phyloP scores from a whole-genome alignment of 92 coral and sea anemone species.

The Bergia sp. region DNA sequence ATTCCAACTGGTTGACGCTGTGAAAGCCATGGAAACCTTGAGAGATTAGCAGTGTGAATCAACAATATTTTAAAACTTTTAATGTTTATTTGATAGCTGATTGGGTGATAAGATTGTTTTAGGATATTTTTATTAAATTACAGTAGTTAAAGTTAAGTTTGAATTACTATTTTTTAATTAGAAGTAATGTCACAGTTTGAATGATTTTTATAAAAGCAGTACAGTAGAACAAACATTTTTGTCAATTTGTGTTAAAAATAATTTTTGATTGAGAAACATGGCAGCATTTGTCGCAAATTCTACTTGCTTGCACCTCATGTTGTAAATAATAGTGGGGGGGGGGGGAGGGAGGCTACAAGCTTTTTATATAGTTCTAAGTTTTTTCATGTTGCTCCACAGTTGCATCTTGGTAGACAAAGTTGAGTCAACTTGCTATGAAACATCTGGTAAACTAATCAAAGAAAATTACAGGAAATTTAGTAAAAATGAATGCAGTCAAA shows the following conservation, averaged over 20 bases:
- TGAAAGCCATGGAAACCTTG: background rate
- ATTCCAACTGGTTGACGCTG: background rate
- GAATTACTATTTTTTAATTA: background rate
- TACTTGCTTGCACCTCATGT: background rate
- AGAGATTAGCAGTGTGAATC: background rate
- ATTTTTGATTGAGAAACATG: background rate
- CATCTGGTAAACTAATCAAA: too few species aligned
- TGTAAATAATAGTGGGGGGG: background rate
- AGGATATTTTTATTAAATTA: background rate
- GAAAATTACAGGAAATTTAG: too few species aligned
- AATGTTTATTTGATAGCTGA: background rate
- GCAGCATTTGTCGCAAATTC: background rate
- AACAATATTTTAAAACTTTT: constrained; percentile 22
- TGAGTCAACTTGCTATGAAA: too few species aligned
- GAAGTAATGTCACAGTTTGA: background rate
- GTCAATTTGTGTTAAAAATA: background rate
- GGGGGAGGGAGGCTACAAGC: background rate
- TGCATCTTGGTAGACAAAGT: too few species aligned
- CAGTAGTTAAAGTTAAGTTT: background rate
- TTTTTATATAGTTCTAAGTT: background rate
- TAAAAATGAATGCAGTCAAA: too few species aligned
- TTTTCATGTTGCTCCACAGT: too few species aligned
- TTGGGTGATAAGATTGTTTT: constrained; percentile 10
- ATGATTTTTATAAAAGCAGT: background rate
- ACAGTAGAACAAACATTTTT: background rate